A percentile compares a stretch with the other conserved stretches of the same genome.
phyloP scores from a whole-genome alignment of 2,113 vertebrate genomes.

The Myocastor coypus region DNA sequence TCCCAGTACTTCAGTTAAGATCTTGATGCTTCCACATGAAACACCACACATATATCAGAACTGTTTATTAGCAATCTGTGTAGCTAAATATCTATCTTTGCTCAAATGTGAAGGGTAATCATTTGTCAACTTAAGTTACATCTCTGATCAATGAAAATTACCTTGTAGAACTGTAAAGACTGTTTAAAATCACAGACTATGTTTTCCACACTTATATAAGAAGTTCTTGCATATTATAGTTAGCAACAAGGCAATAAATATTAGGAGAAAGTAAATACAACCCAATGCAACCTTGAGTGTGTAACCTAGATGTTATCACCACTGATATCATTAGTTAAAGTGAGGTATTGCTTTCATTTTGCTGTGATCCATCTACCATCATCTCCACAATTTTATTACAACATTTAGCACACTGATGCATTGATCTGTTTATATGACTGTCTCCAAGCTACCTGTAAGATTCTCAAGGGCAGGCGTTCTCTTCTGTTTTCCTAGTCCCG shows the following conservation, averaged over 20 bases:
- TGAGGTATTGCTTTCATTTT: background rate
- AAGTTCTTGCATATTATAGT: background rate
- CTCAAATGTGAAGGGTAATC: slow-evolving; percentile 42
- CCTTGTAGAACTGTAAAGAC: slow-evolving; percentile 14
- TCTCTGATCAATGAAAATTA: slow-evolving; percentile 50
- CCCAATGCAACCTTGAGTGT: background rate
- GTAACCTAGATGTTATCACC: background rate
- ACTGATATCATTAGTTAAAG: background rate
- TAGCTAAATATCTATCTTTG: slow-evolving; percentile 59
- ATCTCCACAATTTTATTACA: background rate
- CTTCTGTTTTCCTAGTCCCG: background rate
- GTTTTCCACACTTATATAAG: background rate
- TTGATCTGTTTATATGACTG: background rate
- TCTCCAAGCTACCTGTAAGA: background rate
- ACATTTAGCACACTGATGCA: background rate
- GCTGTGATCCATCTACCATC: background rate
- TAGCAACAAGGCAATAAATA: background rate
- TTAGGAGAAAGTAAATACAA: slow-evolving; percentile 6
- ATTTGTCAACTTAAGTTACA: slow-evolving; percentile 55
- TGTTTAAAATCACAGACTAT: slow-evolving; percentile 27
- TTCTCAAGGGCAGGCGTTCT: background rate
- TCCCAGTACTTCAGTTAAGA: background rate
- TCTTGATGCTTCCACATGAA: slow-evolving; percentile 49
- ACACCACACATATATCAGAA: background rate
- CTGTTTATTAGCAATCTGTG: slow-evolving; percentile 53